Evolutionary conservation across 2,797 vertebrate species (phyloP).

Genomic region (Brachymystax lenok): DNA sequence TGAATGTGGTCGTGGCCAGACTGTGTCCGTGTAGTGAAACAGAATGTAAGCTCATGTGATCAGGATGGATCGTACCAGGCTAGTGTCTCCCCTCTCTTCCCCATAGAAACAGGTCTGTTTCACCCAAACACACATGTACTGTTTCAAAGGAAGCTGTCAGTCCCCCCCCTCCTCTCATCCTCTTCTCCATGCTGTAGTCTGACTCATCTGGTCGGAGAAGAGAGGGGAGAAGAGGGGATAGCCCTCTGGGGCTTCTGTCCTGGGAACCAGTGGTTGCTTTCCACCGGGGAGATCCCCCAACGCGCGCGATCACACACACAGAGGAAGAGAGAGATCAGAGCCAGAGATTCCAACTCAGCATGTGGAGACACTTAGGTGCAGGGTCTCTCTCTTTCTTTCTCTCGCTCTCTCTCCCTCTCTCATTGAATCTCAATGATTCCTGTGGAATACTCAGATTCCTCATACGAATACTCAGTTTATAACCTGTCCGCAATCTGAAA

Average conservation of each 20-base stretch:
- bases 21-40: too few relatives aligned
- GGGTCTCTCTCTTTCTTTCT: conserved; percentile 34
- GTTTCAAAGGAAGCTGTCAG: conserved; percentile 59
- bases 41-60: too few relatives aligned
- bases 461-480: not conserved
- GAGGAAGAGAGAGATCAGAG: conserved; percentile 17
- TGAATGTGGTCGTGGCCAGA: too few relatives aligned
- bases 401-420: not conserved
- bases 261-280: conserved; percentile 53
- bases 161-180: conserved; percentile 61
- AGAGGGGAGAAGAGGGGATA: conserved; percentile 32
- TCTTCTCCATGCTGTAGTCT: conserved; percentile 28
- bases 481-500: too few relatives aligned
- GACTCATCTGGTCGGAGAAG: conserved; percentile 65
- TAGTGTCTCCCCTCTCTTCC: not conserved
- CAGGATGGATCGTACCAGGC: too few relatives aligned
- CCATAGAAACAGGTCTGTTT: not conserved
- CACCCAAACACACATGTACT: conserved; percentile 65
- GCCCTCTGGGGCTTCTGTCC: conserved; percentile 7
- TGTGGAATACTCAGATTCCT: not conserved
- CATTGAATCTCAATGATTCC: not conserved
- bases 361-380: conserved; percentile 68
- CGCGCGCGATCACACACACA: not conserved
- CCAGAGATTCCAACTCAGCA: conserved; percentile 47
- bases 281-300: conserved; percentile 52